These are phyloP conservation scores for Clitarchus hookeri DNA, from an alignment of 2,888 invertebrate genomes.

Conservation along the genomic window DNA sequence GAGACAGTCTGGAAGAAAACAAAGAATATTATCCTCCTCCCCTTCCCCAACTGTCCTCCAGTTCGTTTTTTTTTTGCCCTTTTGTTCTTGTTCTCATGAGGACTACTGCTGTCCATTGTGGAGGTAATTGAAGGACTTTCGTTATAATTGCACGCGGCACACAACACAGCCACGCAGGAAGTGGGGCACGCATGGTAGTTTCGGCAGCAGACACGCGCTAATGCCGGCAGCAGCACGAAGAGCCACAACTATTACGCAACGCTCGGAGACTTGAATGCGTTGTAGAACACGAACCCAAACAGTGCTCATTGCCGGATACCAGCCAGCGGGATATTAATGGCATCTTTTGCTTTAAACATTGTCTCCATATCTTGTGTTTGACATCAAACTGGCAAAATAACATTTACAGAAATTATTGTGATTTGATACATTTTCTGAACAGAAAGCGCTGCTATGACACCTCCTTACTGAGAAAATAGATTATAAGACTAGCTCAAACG, in stretches of 20 bases:
- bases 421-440: too few relatives aligned
- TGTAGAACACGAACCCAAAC: not conserved
- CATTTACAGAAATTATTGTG: too few relatives aligned
- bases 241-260: not conserved
- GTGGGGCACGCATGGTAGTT: not conserved
- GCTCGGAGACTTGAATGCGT: not conserved
- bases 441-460: too few relatives aligned
- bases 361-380: too few relatives aligned
- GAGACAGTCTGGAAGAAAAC: not conserved
- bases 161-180: not conserved
- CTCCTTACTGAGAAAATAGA: too few relatives aligned
- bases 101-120: not conserved
- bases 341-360: too few relatives aligned
- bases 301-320: too few relatives aligned
- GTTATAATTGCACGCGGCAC: not conserved
- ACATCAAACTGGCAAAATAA: too few relatives aligned
- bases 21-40: not conserved
- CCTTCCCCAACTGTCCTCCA: not conserved
- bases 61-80: not conserved
- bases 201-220: not conserved
- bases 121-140: not conserved
- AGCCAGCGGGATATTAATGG: too few relatives aligned
- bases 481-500: too few relatives aligned
- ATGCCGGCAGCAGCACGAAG: not conserved
- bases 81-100: not conserved